Base-by-base conservation (phyloP, 2,113 vertebrate species). In the Mixornis gularis region DNA sequence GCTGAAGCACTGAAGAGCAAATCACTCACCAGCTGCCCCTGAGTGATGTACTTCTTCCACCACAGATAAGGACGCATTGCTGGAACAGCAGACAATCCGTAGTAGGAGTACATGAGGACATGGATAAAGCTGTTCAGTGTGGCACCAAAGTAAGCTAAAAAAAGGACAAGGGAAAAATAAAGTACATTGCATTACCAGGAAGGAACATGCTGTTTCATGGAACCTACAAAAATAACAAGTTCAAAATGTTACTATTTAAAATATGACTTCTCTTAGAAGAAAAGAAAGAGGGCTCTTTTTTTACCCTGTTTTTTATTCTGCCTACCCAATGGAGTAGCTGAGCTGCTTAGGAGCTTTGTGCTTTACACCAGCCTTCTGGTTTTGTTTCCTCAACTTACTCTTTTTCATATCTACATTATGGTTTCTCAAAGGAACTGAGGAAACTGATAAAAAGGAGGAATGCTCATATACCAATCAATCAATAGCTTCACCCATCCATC, bases 1-100 rank as follows among this genome's bases (percentile, higher is more conserved):
- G 65, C 48, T 85, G 82, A 92, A 49, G 53, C 41, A 29, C 46
- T 21, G 18, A 79, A 44, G 73, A 84, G 38, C 8, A 12, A 7
- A 27, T 40, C 43, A 97, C 99, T 98, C 96, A 99, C 99, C 98
- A 99, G 97, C 96, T 99, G 99, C 20, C 99, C 98, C 97, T 99
- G 99, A 43, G 99, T 99, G 96, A 99, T 99, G 96, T 99, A 99
- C 93, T 98, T 99, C 97, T 99, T 99, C 99, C 99, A 99, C 99
- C 99, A 99, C 68, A 99, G 98, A 96, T 99, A 99, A 0, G 99
- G 99, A 43, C 99, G 98, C 87, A 99, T 97, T 89, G 98, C 98
- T 22, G 99, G 99, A 92, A 99, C 81, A 29, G 98, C 98, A 0
- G 99, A 99, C 90, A 99, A 96, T 24, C 98, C 98, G 1, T 99